These are phyloP conservation scores for Nemoura dubitans DNA, from an alignment of 2,888 invertebrate species.

Conservation along the genomic window DNA sequence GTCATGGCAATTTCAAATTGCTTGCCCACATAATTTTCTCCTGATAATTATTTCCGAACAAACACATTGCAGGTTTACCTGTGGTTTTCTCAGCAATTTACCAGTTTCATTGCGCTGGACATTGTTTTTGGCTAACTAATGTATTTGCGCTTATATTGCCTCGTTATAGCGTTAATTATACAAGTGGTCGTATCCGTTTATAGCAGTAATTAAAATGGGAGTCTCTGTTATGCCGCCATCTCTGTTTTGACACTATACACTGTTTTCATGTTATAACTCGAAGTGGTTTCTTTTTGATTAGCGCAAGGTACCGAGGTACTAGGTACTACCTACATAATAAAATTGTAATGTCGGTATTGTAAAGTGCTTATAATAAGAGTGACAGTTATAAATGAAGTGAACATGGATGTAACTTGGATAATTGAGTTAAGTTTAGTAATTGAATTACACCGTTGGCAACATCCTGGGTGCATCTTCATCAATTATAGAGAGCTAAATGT, in stretches of 20 bases:
- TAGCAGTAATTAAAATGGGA: not conserved
- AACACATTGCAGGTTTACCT: too few relatives aligned
- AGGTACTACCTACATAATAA: not conserved
- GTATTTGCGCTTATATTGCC: not conserved
- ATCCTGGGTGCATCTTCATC: slow-evolving; percentile 36
- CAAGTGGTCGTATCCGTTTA: not conserved
- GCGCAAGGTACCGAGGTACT: not conserved
- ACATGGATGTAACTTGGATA: slow-evolving; percentile 35
- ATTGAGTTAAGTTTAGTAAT: slow-evolving; percentile 37
- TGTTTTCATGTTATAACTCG: too few relatives aligned
- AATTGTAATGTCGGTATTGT: not conserved
- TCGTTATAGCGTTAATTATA: not conserved
- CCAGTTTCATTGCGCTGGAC: not conserved
- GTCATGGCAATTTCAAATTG: not conserved
- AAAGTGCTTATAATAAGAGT: slow-evolving; percentile 26
- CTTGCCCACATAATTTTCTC: not conserved
- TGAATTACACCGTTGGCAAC: slow-evolving; percentile 36
- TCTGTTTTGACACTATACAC: not conserved
- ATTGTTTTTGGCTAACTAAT: not conserved
- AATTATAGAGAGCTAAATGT: slow-evolving; percentile 40
- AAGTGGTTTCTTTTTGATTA: not conserved
- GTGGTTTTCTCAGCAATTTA: too few relatives aligned
- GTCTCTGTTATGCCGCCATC: not conserved
- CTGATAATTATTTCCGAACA: not conserved
- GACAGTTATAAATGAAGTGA: slow-evolving; percentile 40